A percentile compares a stretch with the other conserved stretches of the same genome.
Evolutionary conservation across 2,113 vertebrate genomes (phyloP).

Genomic region (Heterocephalus glaber): DNA sequence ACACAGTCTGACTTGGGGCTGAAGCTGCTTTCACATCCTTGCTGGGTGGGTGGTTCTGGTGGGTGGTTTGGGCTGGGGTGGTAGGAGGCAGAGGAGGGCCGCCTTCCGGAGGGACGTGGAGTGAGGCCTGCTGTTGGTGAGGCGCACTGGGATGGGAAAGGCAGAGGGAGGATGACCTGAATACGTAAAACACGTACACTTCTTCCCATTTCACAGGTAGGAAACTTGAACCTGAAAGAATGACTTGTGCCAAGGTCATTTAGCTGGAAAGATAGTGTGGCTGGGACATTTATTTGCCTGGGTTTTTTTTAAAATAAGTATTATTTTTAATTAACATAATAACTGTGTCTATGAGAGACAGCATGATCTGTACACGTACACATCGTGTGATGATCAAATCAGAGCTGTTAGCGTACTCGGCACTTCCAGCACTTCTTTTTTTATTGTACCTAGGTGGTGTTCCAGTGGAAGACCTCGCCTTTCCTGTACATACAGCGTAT

Average conservation of each 20-base stretch:
- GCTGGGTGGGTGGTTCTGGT: no score
- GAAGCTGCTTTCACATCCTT: background rate
- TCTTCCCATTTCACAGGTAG: background rate
- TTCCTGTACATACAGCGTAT: accelerated
- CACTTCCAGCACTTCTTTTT: background rate
- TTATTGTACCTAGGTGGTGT: accelerated
- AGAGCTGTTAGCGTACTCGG: no score
- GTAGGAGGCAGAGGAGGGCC: background rate
- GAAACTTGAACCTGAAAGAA: background rate
- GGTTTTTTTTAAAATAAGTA: background rate
- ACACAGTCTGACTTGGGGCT: background rate
- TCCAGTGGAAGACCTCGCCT: background rate
- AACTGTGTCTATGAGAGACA: background rate
- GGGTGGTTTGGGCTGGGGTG: no score
- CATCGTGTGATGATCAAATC: no score
- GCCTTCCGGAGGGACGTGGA: background rate
- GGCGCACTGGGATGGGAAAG: background rate
- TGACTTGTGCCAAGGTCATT: background rate
- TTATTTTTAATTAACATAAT: background rate
- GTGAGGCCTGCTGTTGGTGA: background rate
- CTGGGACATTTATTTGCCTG: background rate
- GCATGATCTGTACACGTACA: background rate
- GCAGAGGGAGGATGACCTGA: background rate
- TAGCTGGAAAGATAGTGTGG: background rate
- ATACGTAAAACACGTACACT: background rate